These are phyloP conservation scores for Enteromius mattozi DNA, from an alignment of 2,797 vertebrate genomes.

Conservation along the genomic window DNA sequence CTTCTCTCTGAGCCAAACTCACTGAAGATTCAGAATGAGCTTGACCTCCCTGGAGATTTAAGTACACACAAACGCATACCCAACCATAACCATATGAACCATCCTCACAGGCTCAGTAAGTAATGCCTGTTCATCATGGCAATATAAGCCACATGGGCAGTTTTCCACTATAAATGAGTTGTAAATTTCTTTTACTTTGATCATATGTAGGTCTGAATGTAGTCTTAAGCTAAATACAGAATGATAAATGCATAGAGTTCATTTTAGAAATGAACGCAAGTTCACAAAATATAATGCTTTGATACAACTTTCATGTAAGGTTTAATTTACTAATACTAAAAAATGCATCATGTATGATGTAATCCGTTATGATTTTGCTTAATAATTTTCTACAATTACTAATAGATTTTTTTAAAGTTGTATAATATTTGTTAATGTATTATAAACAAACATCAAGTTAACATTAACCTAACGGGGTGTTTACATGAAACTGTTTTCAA, in stretches of 20 bases:
- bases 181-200: constrained; percentile 17
- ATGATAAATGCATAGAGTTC: neutral
- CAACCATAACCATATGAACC: constrained; percentile 29
- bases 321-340: neutral
- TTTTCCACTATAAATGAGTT: constrained; percentile 13
- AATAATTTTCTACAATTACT: neutral
- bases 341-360: neutral
- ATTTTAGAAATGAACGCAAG: neutral
- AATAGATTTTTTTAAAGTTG: neutral
- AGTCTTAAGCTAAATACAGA: neutral
- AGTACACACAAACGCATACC: constrained; percentile 10
- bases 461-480: neutral
- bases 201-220: neutral
- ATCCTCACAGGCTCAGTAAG: constrained; percentile 39
- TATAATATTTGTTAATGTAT: neutral
- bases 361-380: neutral
- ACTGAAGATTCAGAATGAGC: constrained; percentile 46
- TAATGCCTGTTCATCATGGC: constrained; percentile 32
- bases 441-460: neutral
- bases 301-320: neutral
- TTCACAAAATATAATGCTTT: neutral
- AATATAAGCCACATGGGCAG: constrained; percentile 48
- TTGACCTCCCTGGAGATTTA: constrained; percentile 28
- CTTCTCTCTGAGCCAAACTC: constrained; percentile 15
- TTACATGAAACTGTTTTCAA: neutral